Evolutionary conservation across 1,140 invertebrate genomes (phyloP).

Genomic region (Diorhabda carinulata): DNA sequence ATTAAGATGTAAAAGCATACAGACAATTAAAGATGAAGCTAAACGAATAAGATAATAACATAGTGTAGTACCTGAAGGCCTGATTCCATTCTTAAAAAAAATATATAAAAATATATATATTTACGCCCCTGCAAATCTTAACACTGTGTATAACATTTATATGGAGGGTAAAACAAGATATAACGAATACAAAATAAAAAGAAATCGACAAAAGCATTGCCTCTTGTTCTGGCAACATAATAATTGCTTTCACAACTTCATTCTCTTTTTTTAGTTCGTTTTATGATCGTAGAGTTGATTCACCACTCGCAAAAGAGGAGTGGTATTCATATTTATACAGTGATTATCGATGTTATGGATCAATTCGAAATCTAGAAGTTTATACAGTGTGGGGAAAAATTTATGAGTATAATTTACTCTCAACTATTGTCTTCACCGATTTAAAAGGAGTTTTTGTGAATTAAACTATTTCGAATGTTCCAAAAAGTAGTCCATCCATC

Average conservation of each 20-base stretch:
- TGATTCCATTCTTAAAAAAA: slow-evolving; percentile 11
- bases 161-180: slow-evolving; percentile 23
- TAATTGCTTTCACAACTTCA: slow-evolving; percentile 27
- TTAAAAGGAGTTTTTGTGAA: too few relatives aligned
- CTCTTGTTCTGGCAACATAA: slow-evolving; percentile 25
- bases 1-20: slow-evolving; percentile 26
- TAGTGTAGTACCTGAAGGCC: slow-evolving; percentile 29
- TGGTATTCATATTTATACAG: background rate
- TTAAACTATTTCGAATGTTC: too few relatives aligned
- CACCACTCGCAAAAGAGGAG: slow-evolving; percentile 5
- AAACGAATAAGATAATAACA: slow-evolving; percentile 36
- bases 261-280: slow-evolving; percentile 11
- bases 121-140: slow-evolving; percentile 31
- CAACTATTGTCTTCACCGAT: too few relatives aligned
- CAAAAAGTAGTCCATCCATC: too few relatives aligned
- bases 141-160: slow-evolving; percentile 26
- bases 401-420: too few relatives aligned
- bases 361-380: background rate
- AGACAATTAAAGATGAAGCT: slow-evolving; percentile 28
- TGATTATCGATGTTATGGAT: slow-evolving; percentile 2
- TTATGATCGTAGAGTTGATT: slow-evolving; percentile 10
- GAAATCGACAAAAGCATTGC: slow-evolving; percentile 19
- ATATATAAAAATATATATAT: slow-evolving; percentile 12
- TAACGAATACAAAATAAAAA: slow-evolving; percentile 22
- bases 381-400: too few relatives aligned